phyloP scores from a whole-genome alignment of 2,888 invertebrate species.

The Dorcus parallelipipedus region DNA sequence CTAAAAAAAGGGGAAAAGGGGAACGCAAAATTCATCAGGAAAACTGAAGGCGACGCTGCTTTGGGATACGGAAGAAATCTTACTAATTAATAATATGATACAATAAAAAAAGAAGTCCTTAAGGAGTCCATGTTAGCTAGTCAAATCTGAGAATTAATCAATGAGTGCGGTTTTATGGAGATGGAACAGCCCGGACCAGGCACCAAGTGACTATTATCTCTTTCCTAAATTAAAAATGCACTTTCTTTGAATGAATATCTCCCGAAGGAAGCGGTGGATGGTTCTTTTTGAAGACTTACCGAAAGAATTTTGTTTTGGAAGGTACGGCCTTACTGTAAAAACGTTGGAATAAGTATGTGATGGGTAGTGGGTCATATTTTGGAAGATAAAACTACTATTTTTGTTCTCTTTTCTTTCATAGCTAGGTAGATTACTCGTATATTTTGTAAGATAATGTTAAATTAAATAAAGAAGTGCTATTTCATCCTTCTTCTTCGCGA shows the following conservation, averaged over 20 bases:
- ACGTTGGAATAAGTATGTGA: too few relatives aligned
- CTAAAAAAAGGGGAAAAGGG: neutral
- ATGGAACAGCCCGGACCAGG: neutral
- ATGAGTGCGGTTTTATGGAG: neutral
- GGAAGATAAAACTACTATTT: too few relatives aligned
- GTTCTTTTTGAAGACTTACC: too few relatives aligned
- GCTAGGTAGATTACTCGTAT: too few relatives aligned
- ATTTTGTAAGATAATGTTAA: too few relatives aligned
- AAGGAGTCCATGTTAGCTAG: neutral
- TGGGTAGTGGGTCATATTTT: too few relatives aligned
- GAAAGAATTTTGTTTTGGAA: too few relatives aligned
- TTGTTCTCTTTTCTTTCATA: too few relatives aligned
- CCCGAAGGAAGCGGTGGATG: too few relatives aligned
- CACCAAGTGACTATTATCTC: neutral
- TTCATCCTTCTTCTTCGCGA: too few relatives aligned
- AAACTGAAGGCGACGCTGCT: neutral
- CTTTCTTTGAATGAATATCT: neutral
- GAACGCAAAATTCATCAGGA: neutral
- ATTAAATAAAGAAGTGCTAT: too few relatives aligned
- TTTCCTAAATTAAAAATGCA: neutral
- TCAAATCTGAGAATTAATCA: neutral
- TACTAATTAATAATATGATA: neutral
- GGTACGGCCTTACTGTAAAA: too few relatives aligned
- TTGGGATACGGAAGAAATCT: neutral
- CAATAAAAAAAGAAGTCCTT: neutral